Evolutionary conservation across 2,888 invertebrate species (phyloP).

Genomic region (Willowsia nigromaculata): DNA sequence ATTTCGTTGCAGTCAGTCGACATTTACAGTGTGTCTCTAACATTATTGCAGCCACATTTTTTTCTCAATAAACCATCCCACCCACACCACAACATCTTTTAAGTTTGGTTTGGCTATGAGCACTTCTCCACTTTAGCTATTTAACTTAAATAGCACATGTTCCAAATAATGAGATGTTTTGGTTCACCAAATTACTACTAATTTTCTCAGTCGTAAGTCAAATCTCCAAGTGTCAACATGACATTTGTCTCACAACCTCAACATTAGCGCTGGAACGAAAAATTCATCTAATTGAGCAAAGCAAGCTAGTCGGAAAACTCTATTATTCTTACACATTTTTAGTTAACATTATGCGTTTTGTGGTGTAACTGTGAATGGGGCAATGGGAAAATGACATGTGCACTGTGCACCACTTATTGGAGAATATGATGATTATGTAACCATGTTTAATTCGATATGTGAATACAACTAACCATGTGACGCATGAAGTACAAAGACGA

Average conservation of each 20-base stretch:
- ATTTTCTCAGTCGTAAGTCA: slow-evolving; percentile 78
- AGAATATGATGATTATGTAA: not conserved
- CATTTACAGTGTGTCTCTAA: too few species aligned
- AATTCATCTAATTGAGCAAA: not conserved
- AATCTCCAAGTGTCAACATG: slow-evolving; percentile 72
- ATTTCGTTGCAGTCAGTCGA: too few species aligned
- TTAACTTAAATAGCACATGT: slow-evolving; percentile 58
- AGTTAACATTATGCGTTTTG: not conserved
- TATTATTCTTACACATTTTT: not conserved
- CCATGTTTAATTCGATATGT: not conserved
- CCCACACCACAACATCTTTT: slow-evolving; percentile 24
- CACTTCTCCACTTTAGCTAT: not conserved
- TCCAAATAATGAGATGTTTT: slow-evolving; percentile 72
- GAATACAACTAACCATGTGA: not conserved
- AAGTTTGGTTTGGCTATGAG: too few species aligned
- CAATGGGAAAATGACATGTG: not conserved
- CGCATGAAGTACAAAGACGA: not conserved
- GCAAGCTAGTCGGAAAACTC: not conserved
- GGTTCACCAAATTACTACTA: slow-evolving; percentile 76
- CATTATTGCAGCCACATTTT: too few species aligned
- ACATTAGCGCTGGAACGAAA: not conserved
- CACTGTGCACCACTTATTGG: not conserved
- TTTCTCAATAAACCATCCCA: not conserved
- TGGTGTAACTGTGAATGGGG: too few species aligned
- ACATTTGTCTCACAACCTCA: slow-evolving; percentile 53